Evolutionary conservation across 2,113 vertebrate genomes (phyloP).

Genomic region (Charadrius vociferus): DNA sequence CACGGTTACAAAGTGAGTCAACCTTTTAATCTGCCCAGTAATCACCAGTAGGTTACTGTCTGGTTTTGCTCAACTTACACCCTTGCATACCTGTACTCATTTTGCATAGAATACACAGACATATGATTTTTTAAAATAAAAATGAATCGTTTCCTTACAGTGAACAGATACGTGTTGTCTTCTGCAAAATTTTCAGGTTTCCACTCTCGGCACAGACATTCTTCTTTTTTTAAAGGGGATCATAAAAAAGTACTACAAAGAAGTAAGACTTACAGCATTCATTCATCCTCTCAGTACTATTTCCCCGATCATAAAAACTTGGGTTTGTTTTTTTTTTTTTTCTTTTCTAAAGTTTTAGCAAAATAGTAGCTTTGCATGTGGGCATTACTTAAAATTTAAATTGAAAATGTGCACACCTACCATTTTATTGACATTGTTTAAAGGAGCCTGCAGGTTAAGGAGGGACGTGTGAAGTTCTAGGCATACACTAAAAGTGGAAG

Average conservation of each 20-base stretch:
- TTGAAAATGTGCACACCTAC: neutral
- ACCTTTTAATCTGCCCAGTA: neutral
- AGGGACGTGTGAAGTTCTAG: neutral
- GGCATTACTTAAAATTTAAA: neutral
- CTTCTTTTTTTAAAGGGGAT: neutral
- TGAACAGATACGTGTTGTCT: neutral
- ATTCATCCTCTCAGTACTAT: neutral
- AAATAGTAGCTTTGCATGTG: neutral
- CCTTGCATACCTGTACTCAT: neutral
- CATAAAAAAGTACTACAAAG: neutral
- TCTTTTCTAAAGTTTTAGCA: neutral
- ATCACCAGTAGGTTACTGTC: fast-evolving
- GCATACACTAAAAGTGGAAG: neutral
- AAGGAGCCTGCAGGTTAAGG: neutral
- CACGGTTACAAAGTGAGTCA: neutral
- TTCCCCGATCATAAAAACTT: neutral
- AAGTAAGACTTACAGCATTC: neutral
- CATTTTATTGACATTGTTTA: neutral
- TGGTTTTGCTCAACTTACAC: neutral
- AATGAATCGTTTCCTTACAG: neutral
- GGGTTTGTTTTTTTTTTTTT: neutral
- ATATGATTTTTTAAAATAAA: neutral
- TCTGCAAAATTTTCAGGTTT: neutral
- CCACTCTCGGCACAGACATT: neutral
- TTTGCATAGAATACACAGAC: neutral